Conservation (phyloP, 2,797 vertebrate genomes). For the Peromyscus attwateri region DNA sequence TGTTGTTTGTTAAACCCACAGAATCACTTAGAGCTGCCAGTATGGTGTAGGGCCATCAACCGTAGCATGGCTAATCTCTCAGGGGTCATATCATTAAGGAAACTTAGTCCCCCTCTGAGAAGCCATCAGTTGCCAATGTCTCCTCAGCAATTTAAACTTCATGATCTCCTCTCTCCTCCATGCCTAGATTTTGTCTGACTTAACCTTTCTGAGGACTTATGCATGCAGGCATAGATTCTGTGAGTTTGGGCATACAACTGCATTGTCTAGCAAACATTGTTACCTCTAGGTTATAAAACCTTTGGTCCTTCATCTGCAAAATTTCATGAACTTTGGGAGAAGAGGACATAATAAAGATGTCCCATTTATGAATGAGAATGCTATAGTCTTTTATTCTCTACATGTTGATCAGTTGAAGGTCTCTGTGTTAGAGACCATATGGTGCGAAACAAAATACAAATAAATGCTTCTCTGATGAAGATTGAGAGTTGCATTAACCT, state of each 20-base stretch:
- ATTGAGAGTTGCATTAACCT: neutral
- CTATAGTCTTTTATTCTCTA: neutral
- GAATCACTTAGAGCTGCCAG: neutral
- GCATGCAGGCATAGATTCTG: neutral
- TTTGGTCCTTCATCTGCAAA: neutral
- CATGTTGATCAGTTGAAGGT: neutral
- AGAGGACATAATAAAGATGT: neutral
- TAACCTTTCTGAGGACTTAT: neutral
- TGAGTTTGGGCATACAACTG: neutral
- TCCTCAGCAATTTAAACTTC: neutral
- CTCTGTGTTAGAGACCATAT: neutral
- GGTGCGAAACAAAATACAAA: neutral
- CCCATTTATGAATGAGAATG: neutral
- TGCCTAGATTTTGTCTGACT: neutral
- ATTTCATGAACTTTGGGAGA: neutral
- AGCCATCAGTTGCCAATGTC: neutral
- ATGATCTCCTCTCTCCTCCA: neutral
- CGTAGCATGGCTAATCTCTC: neutral
- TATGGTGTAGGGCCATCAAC: too few species aligned
- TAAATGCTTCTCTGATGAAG: neutral
- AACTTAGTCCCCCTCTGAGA: neutral
- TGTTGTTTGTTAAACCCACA: neutral
- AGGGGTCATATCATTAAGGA: neutral
- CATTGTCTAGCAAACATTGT: too few species aligned
- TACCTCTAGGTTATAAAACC: neutral